Evolutionary conservation across 2,888 invertebrate genomes (phyloP).

Genomic region (Harpalus rubripes): DNA sequence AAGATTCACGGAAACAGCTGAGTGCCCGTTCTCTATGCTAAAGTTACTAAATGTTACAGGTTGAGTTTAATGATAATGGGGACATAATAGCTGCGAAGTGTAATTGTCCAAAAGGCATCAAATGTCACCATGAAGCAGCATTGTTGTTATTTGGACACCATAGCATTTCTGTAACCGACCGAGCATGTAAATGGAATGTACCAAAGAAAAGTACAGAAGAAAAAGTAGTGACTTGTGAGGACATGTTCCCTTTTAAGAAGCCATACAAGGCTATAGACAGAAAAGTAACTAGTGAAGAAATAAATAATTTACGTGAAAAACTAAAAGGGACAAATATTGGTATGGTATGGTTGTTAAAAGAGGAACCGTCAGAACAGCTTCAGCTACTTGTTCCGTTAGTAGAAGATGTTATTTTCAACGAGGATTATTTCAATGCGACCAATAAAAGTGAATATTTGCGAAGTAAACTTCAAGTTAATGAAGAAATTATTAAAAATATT

Average conservation of each 20-base stretch:
- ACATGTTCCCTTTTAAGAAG: not conserved
- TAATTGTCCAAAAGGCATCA: constrained; percentile 7
- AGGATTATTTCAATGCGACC: not conserved
- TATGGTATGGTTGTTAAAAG: not conserved
- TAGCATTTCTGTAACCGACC: not conserved
- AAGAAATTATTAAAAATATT: constrained; percentile 4
- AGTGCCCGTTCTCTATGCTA: too few relatives aligned
- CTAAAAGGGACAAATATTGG: not conserved
- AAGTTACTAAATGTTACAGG: not conserved
- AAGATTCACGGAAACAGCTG: too few relatives aligned
- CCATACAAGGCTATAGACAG: not conserved
- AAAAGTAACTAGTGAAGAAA: not conserved
- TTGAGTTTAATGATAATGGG: not conserved
- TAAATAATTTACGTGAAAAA: not conserved
- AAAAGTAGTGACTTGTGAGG: not conserved
- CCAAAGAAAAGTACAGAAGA: not conserved
- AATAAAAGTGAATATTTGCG: not conserved
- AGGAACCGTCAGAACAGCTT: constrained; percentile 3
- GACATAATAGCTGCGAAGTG: not conserved
- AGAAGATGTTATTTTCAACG: not conserved
- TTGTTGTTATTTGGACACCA: constrained; percentile 1
- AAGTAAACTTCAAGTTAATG: not conserved
- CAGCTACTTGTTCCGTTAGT: not conserved
- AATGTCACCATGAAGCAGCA: not conserved
- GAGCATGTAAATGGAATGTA: constrained; percentile 9